These are phyloP conservation scores for Simalia tracyae DNA, from an alignment of 2,797 vertebrate species.

Conservation along the genomic window DNA sequence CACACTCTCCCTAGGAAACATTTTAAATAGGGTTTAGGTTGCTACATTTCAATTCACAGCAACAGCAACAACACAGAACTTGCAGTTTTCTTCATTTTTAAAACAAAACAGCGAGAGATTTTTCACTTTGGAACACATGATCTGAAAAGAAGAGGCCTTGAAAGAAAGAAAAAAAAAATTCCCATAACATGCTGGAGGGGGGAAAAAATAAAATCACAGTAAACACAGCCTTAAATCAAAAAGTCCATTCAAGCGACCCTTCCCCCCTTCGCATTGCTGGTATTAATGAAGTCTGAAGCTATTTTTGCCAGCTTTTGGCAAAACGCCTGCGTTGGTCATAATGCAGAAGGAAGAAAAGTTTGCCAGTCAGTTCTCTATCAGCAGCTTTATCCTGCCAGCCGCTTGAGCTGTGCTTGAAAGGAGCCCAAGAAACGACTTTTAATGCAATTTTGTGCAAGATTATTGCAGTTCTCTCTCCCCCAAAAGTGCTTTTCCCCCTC, in stretches of 20 bases:
- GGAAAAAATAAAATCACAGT: not conserved
- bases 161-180: not conserved
- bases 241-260: not conserved
- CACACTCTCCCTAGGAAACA: constrained; percentile 72
- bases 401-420: not conserved
- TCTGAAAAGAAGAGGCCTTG: not conserved
- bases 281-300: not conserved
- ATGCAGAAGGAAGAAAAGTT: too few relatives aligned
- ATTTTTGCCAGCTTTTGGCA: not conserved
- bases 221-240: not conserved
- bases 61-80: not conserved
- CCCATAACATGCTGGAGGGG: not conserved
- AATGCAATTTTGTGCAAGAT: not conserved
- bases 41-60: not conserved
- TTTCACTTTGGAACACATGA: not conserved
- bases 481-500: not conserved
- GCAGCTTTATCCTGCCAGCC: not conserved
- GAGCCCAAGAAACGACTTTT: not conserved
- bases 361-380: not conserved
- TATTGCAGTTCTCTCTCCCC: not conserved
- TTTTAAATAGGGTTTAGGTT: constrained; percentile 69
- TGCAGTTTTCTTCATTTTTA: not conserved
- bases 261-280: constrained; percentile 7
- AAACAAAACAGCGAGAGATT: not conserved
- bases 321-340: not conserved